Conservation (phyloP, 2,113 vertebrate genomes). For the Halcyon malimbica region DNA sequence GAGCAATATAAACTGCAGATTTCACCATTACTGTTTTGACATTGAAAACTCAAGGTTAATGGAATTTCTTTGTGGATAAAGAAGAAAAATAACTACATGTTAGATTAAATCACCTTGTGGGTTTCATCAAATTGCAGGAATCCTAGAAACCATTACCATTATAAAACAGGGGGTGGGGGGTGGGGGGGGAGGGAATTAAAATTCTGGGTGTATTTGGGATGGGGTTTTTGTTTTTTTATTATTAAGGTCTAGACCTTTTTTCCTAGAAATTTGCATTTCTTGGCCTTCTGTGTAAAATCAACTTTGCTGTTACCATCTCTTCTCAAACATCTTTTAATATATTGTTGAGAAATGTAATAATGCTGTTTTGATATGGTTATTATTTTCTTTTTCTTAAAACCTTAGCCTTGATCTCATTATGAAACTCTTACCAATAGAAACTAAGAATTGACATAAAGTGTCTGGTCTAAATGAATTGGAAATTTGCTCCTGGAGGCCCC, state of each 20-base stretch:
- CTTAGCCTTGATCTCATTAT: neutral
- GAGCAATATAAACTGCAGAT: conserved; percentile 21
- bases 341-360: neutral
- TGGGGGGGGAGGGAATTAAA: neutral
- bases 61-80: neutral
- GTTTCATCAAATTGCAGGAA: neutral
- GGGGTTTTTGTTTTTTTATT: neutral
- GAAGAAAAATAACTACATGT: conserved; percentile 3
- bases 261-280: neutral
- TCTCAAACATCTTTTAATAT: neutral
- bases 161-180: neutral
- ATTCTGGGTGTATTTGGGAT: neutral
- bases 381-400: neutral
- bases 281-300: neutral
- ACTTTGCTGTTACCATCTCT: neutral
- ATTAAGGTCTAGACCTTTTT: neutral
- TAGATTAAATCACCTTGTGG: neutral
- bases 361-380: neutral
- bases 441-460: neutral
- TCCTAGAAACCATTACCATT: neutral
- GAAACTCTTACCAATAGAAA: neutral
- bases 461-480: neutral
- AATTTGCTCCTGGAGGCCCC: neutral
- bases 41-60: conserved; percentile 36
- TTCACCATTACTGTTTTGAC: conserved; percentile 23